These are phyloP conservation scores for Bufo bufo DNA, from an alignment of 2,113 vertebrate species.

Conservation along the genomic window DNA sequence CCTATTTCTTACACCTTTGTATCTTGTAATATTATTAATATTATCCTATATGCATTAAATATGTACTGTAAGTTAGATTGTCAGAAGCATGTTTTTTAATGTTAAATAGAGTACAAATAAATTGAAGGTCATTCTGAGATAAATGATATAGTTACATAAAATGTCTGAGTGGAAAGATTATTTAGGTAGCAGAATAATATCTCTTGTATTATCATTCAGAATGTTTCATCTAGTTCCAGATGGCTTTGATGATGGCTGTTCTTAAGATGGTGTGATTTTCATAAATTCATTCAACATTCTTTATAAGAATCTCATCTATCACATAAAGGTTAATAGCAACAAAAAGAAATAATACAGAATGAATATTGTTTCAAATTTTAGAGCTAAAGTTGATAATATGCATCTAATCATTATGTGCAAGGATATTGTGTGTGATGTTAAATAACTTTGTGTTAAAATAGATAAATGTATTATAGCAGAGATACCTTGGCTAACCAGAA, in stretches of 20 bases:
- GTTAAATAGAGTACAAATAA: neutral
- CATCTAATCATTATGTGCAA: neutral
- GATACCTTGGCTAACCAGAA: too few species aligned
- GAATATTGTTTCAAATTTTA: neutral
- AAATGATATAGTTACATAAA: neutral
- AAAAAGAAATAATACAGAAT: neutral
- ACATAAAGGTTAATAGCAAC: neutral
- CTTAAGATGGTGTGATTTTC: neutral
- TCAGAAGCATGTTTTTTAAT: neutral
- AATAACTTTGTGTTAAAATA: too few species aligned
- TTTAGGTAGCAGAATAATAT: constrained; percentile 2
- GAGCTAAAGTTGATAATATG: neutral
- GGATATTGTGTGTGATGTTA: neutral
- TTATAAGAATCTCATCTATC: neutral
- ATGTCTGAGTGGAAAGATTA: neutral
- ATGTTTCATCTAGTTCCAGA: neutral
- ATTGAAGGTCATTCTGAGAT: neutral
- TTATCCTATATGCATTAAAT: neutral
- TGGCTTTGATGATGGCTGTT: neutral
- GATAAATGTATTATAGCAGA: too few species aligned
- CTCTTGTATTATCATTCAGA: neutral
- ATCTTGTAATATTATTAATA: neutral
- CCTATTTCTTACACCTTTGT: neutral
- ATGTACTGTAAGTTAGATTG: neutral
- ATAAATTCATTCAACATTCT: neutral